These are phyloP conservation scores for Tinamus major DNA, from an alignment of 2,797 vertebrate species.

Conservation along the genomic window DNA sequence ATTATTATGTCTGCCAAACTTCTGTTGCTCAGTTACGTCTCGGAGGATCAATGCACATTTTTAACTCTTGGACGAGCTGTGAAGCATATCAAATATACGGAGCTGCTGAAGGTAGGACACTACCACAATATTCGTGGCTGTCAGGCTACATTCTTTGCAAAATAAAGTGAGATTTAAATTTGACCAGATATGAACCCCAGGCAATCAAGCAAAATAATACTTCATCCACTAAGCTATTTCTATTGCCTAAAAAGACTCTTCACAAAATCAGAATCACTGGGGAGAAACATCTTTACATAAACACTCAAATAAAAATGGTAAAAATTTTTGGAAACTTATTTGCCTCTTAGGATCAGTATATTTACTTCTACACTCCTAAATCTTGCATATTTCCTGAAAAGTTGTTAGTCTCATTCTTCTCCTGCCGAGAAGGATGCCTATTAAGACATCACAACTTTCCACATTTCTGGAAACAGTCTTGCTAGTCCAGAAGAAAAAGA, in stretches of 20 bases:
- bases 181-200: neutral
- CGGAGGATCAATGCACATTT: neutral
- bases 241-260: conserved; percentile 14
- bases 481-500: neutral
- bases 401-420: neutral
- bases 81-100: neutral
- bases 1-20: neutral
- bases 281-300: conserved; percentile 5
- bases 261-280: neutral
- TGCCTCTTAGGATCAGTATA: neutral
- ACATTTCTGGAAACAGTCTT: neutral
- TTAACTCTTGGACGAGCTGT: neutral
- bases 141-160: neutral
- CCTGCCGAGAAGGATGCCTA: neutral
- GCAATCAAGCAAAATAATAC: neutral
- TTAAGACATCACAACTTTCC: neutral
- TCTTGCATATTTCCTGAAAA: neutral
- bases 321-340: neutral
- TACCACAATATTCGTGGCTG: neutral
- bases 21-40: neutral
- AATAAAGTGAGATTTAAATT: neutral
- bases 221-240: neutral
- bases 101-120: conserved; percentile 1
- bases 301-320: neutral
- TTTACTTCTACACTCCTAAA: neutral